A percentile compares a stretch with the other conserved stretches of the same genome.
Evolutionary conservation across 2,888 invertebrate species (phyloP).

Genomic region (Drepanosiphum platanoidis): DNA sequence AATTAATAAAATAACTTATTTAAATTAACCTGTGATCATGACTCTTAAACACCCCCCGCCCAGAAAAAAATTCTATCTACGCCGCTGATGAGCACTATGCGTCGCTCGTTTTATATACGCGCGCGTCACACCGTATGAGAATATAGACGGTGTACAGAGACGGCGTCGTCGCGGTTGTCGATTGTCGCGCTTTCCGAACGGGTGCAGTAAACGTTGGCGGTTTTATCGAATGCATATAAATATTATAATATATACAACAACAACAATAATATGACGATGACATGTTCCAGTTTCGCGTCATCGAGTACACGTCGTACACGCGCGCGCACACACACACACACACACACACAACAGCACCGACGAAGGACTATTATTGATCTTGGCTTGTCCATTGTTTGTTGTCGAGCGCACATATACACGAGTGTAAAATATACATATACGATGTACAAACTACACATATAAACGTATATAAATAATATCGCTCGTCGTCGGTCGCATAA

Average conservation of each 20-base stretch:
- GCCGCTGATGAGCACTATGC: no score
- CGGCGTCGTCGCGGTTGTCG: no score
- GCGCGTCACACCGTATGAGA: no score
- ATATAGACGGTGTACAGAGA: no score
- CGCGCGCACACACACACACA: no score
- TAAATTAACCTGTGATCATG: no score
- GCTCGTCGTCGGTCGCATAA: background rate
- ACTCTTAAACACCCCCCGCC: no score
- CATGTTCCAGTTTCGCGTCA: slow-evolving; percentile 23
- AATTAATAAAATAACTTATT: no score
- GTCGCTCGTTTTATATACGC: no score
- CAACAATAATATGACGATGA: background rate
- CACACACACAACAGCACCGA: background rate
- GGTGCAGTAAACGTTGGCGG: no score
- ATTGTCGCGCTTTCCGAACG: background rate
- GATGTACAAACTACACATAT: background rate
- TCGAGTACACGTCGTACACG: background rate
- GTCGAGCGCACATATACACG: background rate
- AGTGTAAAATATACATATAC: background rate
- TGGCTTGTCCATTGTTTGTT: slow-evolving; percentile 26
- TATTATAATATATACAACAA: background rate
- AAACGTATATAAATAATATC: background rate
- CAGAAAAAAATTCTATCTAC: no score
- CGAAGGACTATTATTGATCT: slow-evolving; percentile 24
- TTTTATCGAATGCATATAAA: background rate